Base-by-base conservation (phyloP, 2,888 invertebrate genomes). In the Eudemis profundana region DNA sequence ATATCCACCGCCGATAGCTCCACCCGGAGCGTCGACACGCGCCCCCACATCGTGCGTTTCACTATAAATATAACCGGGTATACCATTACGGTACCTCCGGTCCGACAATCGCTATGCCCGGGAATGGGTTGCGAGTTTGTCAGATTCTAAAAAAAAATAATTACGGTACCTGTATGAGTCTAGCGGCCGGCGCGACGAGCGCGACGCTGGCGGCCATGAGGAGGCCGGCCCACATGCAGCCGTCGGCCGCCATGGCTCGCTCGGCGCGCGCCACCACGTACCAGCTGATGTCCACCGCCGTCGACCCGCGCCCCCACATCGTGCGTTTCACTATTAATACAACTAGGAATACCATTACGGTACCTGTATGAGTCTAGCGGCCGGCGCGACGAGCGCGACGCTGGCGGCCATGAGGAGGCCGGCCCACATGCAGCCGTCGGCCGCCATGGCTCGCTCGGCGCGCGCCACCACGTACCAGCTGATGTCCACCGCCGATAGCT, bases 1-100 rank as follows among this genome's bases (percentile, higher is more conserved):
- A 99, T 98, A 87, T 99, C 98, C 66, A 99, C 93, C 2, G 98
- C 98, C 0, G 98, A 97, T 71, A 99, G 93, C 84, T 98, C 98
- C 0, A 97, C 97, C 82, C 98, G 98, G 78, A 98, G 96, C 21
- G 97, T 95, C 69, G 98, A 97, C 5, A 96, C 95, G 29, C 95
- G 94, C n/a, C n/a, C n/a, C n/a, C n/a, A n/a, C n/a, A n/a, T n/a
- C n/a, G n/a, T n/a, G n/a, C n/a, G n/a, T n/a, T n/a, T n/a, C n/a
- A n/a, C n/a, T n/a, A n/a, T n/a, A n/a, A n/a, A n/a, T n/a, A n/a
- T n/a, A n/a, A n/a, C n/a, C n/a, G n/a, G n/a, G n/a, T n/a, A n/a
- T n/a, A n/a, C n/a, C n/a, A n/a, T 15, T 14, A 4, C 3, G 14
- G 7, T 71, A 90, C 92, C 87, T 92, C 72, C 2, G 92, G 91